phyloP scores from a whole-genome alignment of 2,113 vertebrate species.

The western clawed frog (Xenopus tropicalis) region DNA sequence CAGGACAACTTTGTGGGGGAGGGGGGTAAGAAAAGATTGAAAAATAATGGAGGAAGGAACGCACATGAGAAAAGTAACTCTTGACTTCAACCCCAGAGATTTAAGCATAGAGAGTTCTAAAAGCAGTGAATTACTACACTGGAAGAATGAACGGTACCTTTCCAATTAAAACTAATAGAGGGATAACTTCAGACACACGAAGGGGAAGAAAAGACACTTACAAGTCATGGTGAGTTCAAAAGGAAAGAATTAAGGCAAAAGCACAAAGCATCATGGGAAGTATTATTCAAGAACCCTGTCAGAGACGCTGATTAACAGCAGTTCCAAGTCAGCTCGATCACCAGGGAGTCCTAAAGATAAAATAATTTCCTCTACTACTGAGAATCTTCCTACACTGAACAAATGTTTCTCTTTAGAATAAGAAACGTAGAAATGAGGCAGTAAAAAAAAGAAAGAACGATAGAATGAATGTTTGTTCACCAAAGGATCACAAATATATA shows the following conservation, averaged over 20 bases:
- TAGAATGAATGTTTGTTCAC: constrained; percentile 52
- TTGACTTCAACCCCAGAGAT: constrained; percentile 63
- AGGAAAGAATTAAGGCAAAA: constrained; percentile 69
- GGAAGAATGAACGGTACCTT: constrained; percentile 72
- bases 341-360: constrained; percentile 76
- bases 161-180: constrained; percentile 78
- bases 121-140: constrained; percentile 64
- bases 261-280: constrained; percentile 74
- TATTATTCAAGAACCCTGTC: constrained; percentile 74
- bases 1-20: constrained; percentile 11
- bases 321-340: constrained; percentile 73
- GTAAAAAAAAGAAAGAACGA: constrained; percentile 40
- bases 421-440: constrained; percentile 59
- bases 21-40: not conserved
- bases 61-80: constrained; percentile 48
- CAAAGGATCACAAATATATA: constrained; percentile 54
- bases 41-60: constrained; percentile 9
- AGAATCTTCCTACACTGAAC: constrained; percentile 69
- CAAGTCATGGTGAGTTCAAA: constrained; percentile 76
- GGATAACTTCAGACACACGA: constrained; percentile 75
- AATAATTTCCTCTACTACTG: constrained; percentile 72
- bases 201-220: constrained; percentile 69
- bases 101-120: constrained; percentile 67
- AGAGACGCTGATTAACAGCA: constrained; percentile 74
- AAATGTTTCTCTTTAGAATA: constrained; percentile 73